Evolutionary conservation across 2,888 invertebrate species (phyloP), one percentile per base, ranked within the genome.

Genomic region (Melikaiella ostensackeni): DNA sequence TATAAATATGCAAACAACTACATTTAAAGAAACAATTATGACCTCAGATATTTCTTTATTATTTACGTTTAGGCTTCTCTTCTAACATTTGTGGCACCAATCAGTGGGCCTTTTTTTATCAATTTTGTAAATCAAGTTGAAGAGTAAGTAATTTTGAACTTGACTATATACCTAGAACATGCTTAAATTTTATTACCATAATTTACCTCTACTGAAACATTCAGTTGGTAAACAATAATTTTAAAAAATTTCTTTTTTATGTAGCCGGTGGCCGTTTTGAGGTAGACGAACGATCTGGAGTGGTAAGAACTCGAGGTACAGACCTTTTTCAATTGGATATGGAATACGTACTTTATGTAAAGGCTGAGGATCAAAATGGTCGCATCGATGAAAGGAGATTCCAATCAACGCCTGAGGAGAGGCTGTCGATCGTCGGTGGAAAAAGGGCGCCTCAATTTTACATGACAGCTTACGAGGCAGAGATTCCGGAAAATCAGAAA

Each of bases 391-490:
- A 98, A 90, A 94, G 96, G 75, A 93, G 96, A 75, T 98, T 96
- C 92, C 98, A 98, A 92, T 96, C 97, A 13, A 98, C 98, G 13
- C 96, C 96, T 19, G 98, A 98, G 91, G 98, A 98, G 89, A 94
- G 98, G 13, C 92, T 98, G 76, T 97, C 97, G 82, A 98, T 99
- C 89, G 97, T 98, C 30, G 99, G 98, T n/a, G 99, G 99, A 78
- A 98, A 98, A 90, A 94, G 99, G 50, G 97, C 98, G 0, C 99
- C 99, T 0, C 99, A 99, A 92, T 99, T 99, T 93, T 98, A 98
- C 91, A 95, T 98, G 94, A 96, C 96, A 8, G 96, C 96, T 86
- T 99, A 99, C 91, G 97, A 97, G 89, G 98, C 98, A 0, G 97
- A 97, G 90, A 98, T 99, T 84, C 97, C 98, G 1, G 99, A 99